A percentile compares a stretch with the other conserved stretches of the same genome.
phyloP scores from a whole-genome alignment of 1,140 invertebrate genomes.

The Trissolcus basalis region DNA sequence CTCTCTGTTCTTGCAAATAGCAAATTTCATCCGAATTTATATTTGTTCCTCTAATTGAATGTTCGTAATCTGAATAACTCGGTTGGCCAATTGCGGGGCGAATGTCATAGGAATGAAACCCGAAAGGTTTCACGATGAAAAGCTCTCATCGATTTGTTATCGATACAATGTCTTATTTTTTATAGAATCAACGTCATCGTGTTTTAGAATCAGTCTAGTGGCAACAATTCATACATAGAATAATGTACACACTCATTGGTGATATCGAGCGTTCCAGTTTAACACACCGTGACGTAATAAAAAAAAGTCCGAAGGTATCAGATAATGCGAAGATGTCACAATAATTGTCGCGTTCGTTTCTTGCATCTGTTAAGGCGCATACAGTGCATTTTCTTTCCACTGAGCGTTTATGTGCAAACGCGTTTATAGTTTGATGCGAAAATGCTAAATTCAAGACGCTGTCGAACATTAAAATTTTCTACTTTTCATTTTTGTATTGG shows the following conservation, averaged over 20 bases:
- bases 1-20: no score
- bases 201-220: slow-evolving; percentile 48
- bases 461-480: no score
- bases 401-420: no score
- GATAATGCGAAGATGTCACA: slow-evolving; percentile 30
- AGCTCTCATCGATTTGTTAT: slow-evolving; percentile 44
- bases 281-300: slow-evolving; percentile 23
- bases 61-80: no score
- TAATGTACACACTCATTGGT: slow-evolving; percentile 38
- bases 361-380: slow-evolving; percentile 3
- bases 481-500: no score
- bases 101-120: no score
- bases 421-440: no score
- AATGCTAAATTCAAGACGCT: no score
- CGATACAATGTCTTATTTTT: slow-evolving; percentile 47
- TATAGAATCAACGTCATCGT: slow-evolving; percentile 55
- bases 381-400: no score
- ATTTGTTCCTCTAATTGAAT: no score
- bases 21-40: no score
- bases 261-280: slow-evolving; percentile 52
- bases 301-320: slow-evolving; percentile 7
- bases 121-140: not conserved
- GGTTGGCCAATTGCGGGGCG: no score
- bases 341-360: slow-evolving; percentile 21
- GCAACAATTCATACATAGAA: slow-evolving; percentile 49